Evolutionary conservation across 2,888 invertebrate genomes (phyloP).

Genomic region (Torymus tubicola): DNA sequence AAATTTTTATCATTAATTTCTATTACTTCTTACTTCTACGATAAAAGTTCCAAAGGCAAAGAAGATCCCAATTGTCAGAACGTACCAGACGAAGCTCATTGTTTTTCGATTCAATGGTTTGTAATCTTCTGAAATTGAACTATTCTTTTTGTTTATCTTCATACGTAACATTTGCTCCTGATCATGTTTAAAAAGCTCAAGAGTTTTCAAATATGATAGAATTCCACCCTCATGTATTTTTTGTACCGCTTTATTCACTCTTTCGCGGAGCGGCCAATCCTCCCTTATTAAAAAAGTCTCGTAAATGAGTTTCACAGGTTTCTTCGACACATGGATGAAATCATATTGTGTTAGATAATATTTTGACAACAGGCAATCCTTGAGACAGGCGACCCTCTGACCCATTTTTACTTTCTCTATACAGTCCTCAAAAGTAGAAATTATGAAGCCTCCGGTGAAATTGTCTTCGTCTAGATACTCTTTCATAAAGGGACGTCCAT

Average conservation of each 20-base stretch:
- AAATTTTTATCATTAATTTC: too few relatives aligned
- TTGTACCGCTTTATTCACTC: not conserved
- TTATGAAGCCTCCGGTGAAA: not conserved
- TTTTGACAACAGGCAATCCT: too few relatives aligned
- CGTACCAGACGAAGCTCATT: too few relatives aligned
- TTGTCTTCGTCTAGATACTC: not conserved
- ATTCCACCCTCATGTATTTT: not conserved
- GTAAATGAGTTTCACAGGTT: not conserved
- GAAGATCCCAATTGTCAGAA: too few relatives aligned
- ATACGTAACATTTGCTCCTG: too few relatives aligned
- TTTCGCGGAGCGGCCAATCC: not conserved
- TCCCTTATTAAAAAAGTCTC: not conserved
- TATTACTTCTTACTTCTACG: too few relatives aligned
- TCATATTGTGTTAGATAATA: not conserved
- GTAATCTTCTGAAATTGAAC: not conserved
- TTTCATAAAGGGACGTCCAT: not conserved
- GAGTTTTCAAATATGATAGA: not conserved
- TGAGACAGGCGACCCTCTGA: not conserved
- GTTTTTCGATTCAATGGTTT: too few relatives aligned
- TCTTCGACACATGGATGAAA: not conserved
- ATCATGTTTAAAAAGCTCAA: not conserved
- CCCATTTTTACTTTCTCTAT: not conserved
- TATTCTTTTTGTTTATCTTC: not conserved
- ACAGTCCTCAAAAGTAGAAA: not conserved
- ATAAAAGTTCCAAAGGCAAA: too few relatives aligned